Evolutionary conservation across 2,888 invertebrate genomes (phyloP).

Genomic region (Drosophila histrio): DNA sequence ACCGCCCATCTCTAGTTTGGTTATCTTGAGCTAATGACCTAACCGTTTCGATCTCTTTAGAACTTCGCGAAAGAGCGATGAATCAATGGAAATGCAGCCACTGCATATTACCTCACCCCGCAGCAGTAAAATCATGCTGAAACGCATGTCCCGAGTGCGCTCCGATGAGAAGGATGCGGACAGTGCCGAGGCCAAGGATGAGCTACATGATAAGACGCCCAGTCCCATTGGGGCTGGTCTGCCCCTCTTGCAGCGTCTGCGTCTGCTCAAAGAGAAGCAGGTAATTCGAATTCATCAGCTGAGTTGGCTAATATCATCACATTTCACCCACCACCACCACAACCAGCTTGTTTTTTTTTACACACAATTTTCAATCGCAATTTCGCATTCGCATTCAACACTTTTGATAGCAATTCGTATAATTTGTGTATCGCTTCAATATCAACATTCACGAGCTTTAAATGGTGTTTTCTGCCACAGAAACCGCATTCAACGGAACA

Average conservation of each 20-base stretch:
- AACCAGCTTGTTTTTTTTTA: constrained; percentile 22
- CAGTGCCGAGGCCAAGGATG: constrained; percentile 84
- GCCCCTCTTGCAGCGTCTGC: constrained; percentile 90
- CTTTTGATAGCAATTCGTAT: constrained; percentile 12
- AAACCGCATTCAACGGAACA: constrained; percentile 11
- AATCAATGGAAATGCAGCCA: constrained; percentile 89
- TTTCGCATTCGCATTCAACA: constrained; percentile 22
- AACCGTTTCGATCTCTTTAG: constrained; percentile 17
- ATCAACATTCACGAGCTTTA: constrained; percentile 47
- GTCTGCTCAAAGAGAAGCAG: constrained; percentile 93
- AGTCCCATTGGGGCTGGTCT: constrained; percentile 94
- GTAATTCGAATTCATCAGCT: constrained; percentile 83
- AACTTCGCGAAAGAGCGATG: constrained; percentile 84
- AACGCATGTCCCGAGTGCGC: constrained; percentile 90
- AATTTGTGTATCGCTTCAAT: constrained; percentile 18
- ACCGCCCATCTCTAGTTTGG: neutral
- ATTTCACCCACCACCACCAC: constrained; percentile 5
- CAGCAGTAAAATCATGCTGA: constrained; percentile 86
- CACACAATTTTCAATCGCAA: constrained; percentile 28
- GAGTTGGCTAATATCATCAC: constrained; percentile 15
- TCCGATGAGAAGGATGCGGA: constrained; percentile 88
- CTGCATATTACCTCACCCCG: constrained; percentile 84
- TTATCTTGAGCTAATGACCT: neutral
- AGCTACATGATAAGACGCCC: constrained; percentile 86
- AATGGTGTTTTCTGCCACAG: constrained; percentile 49